Conservation (phyloP, 2,888 invertebrate species). For the Napeogenes inachia region DNA sequence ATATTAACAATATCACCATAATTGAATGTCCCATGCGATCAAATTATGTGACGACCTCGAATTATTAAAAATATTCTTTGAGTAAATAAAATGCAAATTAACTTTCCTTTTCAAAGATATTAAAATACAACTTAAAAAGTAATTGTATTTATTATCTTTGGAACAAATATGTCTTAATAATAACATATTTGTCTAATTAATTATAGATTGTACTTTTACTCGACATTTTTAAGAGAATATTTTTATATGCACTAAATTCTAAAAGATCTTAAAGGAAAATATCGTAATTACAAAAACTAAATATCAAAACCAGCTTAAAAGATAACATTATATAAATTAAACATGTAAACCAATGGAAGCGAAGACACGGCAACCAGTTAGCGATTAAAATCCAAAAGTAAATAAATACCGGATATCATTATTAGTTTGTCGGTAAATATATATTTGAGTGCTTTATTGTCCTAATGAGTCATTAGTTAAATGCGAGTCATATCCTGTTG, state of each 20-base stretch:
- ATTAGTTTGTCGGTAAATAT: slow-evolving; percentile 26
- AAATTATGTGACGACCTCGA: slow-evolving; percentile 49
- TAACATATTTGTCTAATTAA: too few species aligned
- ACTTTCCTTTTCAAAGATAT: background rate
- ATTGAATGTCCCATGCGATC: slow-evolving; percentile 68
- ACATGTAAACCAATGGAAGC: background rate
- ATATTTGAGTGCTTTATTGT: slow-evolving; percentile 28
- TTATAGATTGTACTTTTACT: too few species aligned
- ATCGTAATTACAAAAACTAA: too few species aligned
- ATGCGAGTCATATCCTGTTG: slow-evolving; percentile 36
- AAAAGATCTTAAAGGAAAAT: too few species aligned
- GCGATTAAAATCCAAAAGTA: slow-evolving; percentile 10
- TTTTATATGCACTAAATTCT: too few species aligned
- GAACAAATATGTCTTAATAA: too few species aligned
- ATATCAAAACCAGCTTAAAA: too few species aligned
- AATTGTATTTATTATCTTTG: too few species aligned
- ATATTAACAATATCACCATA: slow-evolving; percentile 68
- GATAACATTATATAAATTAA: too few species aligned
- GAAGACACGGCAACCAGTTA: background rate
- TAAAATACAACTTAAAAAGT: too few species aligned
- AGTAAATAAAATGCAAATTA: background rate
- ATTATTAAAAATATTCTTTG: too few species aligned
- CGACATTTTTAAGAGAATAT: too few species aligned
- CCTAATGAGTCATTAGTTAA: slow-evolving; percentile 37
- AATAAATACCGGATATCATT: slow-evolving; percentile 43